Base-by-base conservation (phyloP, 2,888 invertebrate genomes). In the Mimas tiliae region DNA sequence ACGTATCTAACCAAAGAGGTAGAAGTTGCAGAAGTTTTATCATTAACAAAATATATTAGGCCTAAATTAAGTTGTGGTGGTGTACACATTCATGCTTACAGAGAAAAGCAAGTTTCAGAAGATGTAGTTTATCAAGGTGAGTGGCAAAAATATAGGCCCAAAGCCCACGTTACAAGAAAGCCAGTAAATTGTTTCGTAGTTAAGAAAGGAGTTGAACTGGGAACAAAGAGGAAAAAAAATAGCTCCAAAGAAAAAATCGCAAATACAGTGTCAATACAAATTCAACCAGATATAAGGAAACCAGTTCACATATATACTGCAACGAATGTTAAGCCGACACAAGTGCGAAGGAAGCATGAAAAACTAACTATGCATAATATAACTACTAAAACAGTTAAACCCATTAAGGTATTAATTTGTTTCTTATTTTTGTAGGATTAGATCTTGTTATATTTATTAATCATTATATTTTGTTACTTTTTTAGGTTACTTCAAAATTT, bases 81-180 rank as follows among this genome's bases (percentile, higher is more conserved):
- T 33, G 81, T 91, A 21, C 84, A 89, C 72, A 80, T 93, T n/a
- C 88, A 92, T 67, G 91, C 91, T 73, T 93, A 85, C 67, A 89
- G 77, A 74, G 84, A 90, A 52, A 87, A 79, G 73, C 76, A 83
- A 70, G 69, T 77, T 12, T 88, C 83, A 34, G 88, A 91, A 74
- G 93, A 93, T 73, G 80, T 93, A 33, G 75, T 92, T n/a, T 93
- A 81, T 71, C 91, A 90, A 80, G 92, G 93, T 62, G 80, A 88
- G 66, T 93, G 92, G 93, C 87, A 90, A 72, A 77, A 74, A 63
- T 73, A 75, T 48, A 81, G 72, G 8, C 77, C 81, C 8, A 84
- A 82, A 72, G 21, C 68, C 45, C 21, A 74, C 42, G 62, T 67
- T 14, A 82, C 75, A 64, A 85, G 80, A 70, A 83, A 74, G 67